These are phyloP conservation scores for Sminthurinus aureus DNA, from an alignment of 2,888 invertebrate species.

Conservation along the genomic window DNA sequence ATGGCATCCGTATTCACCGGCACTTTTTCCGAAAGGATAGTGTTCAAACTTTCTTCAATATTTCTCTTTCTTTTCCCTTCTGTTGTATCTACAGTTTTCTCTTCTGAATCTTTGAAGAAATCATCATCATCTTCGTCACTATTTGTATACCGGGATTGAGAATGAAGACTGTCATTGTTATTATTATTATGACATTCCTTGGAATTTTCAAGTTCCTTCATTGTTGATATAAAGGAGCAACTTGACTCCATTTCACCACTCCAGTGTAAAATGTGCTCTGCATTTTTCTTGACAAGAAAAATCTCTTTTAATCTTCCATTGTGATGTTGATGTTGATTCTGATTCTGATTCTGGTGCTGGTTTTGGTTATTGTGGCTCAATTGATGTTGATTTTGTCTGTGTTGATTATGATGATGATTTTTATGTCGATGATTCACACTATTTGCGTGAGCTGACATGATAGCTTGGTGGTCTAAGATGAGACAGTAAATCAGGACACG, in stretches of 20 bases:
- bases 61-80: not conserved
- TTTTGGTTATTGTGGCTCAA: not conserved
- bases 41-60: not conserved
- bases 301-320: not conserved
- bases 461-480: not conserved
- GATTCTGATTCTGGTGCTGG: not conserved
- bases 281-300: not conserved
- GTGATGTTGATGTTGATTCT: not conserved
- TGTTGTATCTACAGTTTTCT: not conserved
- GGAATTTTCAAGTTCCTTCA: not conserved
- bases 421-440: slow-evolving; percentile 1
- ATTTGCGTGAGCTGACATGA: not conserved
- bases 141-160: too few species aligned
- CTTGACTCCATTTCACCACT: not conserved
- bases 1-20: not conserved
- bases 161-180: not conserved
- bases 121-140: too few species aligned
- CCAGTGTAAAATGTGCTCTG: not conserved
- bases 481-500: too few species aligned
- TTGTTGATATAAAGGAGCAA: not conserved
- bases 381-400: not conserved
- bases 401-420: slow-evolving; percentile 4
- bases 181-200: slow-evolving; percentile 1
- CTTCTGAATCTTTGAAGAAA: not conserved
- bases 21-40: not conserved